Base-by-base conservation (phyloP, 2,888 invertebrate genomes). In the Mythimna albipuncta region DNA sequence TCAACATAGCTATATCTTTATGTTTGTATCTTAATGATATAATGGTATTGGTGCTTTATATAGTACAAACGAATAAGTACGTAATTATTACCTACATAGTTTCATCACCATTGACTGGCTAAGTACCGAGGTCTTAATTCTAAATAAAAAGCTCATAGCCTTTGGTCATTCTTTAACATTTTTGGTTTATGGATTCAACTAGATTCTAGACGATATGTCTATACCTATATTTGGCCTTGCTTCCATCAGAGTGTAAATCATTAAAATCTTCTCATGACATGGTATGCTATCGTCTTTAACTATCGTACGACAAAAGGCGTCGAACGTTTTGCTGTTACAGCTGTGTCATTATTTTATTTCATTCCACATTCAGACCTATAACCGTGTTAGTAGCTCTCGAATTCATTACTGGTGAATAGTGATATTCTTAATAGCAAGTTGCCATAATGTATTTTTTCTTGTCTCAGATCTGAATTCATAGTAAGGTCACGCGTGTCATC, bases 111-210 rank as follows among this genome's bases (percentile, higher is more conserved):
- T 77, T 64, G 69, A 81, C 67, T 81, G 83, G 79, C 63, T 80
- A 71, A 79, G 83, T 85, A 85, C 77, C 73, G 85, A 80, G 83
- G 84, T 82, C 89, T 87, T 89, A 89, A 82, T 87, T 85, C 88
- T 91, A 90, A 88, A 81, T 92, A 85, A 93, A 92, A 94, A 95
- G 95, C 95, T 95, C 89, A 92, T 90, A 95, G 95, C 96, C 87
- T 95, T 96, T 96, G 95, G 95, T 95, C 95, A 93, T 92, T 92
- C 88, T 85, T 90, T 89, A 90, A 70, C 75, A 78, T 87, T 93
- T 94, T 95, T 94, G 94, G 93, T 94, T 92, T 88, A 92, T 88
- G 87, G 88, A 86, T 89, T 89, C 88, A 88, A 89, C 87, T 90
- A 89, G 88, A 85, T 79, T 87, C 87, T 89, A 91, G 88, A 89